Percentiles rank a stretch among this genome's conserved stretches.
phyloP scores from a whole-genome alignment of 2,888 invertebrate species.

The Chaitophorus viminalis region DNA sequence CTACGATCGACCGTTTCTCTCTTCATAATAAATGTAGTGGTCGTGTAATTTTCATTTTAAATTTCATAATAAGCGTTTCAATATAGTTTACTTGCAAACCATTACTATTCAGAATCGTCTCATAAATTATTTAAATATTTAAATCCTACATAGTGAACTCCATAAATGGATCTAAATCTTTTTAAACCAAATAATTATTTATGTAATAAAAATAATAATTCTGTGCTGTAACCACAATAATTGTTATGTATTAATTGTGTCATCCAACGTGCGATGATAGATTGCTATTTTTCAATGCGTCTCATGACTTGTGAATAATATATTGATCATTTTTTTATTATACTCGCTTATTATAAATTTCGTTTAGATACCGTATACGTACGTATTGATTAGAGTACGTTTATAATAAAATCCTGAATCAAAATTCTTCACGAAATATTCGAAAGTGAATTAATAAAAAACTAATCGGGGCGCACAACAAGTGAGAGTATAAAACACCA shows the following conservation, averaged over 20 bases:
- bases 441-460: not conserved
- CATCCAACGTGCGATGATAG: not conserved
- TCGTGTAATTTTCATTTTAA: slow-evolving; percentile 32
- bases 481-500: not conserved
- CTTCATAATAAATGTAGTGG: slow-evolving; percentile 21
- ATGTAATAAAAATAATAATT: too few species aligned
- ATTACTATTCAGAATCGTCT: not conserved
- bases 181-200: too few species aligned
- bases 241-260: not conserved
- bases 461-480: not conserved
- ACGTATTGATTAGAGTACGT: not conserved
- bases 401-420: not conserved
- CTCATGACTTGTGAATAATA: too few species aligned
- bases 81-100: not conserved
- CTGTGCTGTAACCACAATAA: too few species aligned
- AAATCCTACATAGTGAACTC: not conserved
- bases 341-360: too few species aligned
- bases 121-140: not conserved
- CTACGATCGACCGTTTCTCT: slow-evolving; percentile 57
- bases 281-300: too few species aligned
- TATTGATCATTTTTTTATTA: too few species aligned
- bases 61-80: not conserved
- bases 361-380: too few species aligned
- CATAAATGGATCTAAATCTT: too few species aligned
- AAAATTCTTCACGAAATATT: not conserved